Base-by-base conservation (phyloP, 2,797 vertebrate genomes). In the Schizopygopsis malacanthus region DNA sequence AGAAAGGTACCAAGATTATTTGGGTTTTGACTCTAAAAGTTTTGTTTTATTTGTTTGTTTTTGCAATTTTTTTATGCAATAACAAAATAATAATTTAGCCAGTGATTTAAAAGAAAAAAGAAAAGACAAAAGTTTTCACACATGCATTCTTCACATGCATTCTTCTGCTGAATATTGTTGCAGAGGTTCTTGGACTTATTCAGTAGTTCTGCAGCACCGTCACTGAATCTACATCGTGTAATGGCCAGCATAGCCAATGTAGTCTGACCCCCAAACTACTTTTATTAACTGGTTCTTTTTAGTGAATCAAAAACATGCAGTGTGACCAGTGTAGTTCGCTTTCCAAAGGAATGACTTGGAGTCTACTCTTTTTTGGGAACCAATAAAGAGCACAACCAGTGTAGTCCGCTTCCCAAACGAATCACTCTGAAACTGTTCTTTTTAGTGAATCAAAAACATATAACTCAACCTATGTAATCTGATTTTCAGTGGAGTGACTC, bases 1-100 rank as follows among this genome's bases (percentile, higher is more conserved):
- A 85, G 63, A 81, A 50, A 86, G 83, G 83, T 84, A 69, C 11
- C 15, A 2, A 20, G 13, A 12, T 4, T 52, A n/a, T 25, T 63
- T n/a, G 50, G 22, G 11, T 65, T 25, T 7, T 65, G 18, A 47
- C 18, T 47, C 25, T 3, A 28, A 79, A 43, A 11, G 13, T 50
- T 59, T 16, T 11, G 5, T 22, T 39, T 56, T 2, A 6, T 61
- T 61, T 25, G 22, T 45, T 25, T 43, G 18, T 37, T 77, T 77
- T 20, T 37, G 54, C 20, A 0, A 22, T 2, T 56, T 77, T 77
- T 77, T 54, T 37, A 13, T 54, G 28, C 18, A 39, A 4, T 41
- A 33, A 33, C 28, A 22, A 73, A 50, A 73, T 28, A 25, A 47
- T 52, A 33, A 50, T 50, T 6, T 20, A 77, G 10, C 18, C 28